Evolutionary conservation across 2,113 vertebrate genomes (phyloP), one percentile per base, ranked within the genome.

Genomic region (Oceanites oceanicus): DNA sequence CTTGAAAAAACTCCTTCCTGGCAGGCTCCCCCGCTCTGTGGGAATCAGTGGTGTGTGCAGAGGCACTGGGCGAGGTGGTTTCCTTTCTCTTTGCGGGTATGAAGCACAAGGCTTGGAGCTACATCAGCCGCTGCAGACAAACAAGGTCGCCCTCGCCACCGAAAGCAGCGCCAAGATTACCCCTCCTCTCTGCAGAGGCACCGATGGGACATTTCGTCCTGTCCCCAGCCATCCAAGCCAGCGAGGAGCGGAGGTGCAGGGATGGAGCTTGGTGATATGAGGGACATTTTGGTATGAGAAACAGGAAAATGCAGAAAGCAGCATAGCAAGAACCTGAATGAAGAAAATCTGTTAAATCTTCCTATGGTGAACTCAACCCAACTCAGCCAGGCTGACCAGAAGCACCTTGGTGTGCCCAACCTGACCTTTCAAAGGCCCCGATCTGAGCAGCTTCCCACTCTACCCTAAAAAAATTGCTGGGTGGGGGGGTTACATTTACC

Each of bases 11-110:
- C 59, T 65, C 71, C 47, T 91, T 76, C 38, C 88, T 96, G 95
- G 94, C 96, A 96, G 77, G 52, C 67, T 97, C 92, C 72, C 67
- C 6, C 4, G 85, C 52, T 80, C 94, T 56, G 50, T 93, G 85
- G 89, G 91, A 65, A 90, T 77, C 15, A 72, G 77, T 13, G 14
- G 58, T 42, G 85, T 80, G 61, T 50, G 81, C 86, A 86, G 70
- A 91, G 80, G 42, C 73, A 80, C 42, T 1, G 3, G 49, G 27
- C 93, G 76, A 88, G 58, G 67, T 50, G 73, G 15, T 93, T 96
- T 83, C 55, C 84, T 81, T 70, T 88, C 80, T 68, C 49, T 71
- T 6, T 44, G 65, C 2, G 40, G 34, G 34, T 82, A 74, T 32
- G 89, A 86, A 92, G 72, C 44, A 26, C 76, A 40, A 65, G 62